Base-by-base conservation (phyloP, 2,888 invertebrate genomes). In the Catonia carolina region DNA sequence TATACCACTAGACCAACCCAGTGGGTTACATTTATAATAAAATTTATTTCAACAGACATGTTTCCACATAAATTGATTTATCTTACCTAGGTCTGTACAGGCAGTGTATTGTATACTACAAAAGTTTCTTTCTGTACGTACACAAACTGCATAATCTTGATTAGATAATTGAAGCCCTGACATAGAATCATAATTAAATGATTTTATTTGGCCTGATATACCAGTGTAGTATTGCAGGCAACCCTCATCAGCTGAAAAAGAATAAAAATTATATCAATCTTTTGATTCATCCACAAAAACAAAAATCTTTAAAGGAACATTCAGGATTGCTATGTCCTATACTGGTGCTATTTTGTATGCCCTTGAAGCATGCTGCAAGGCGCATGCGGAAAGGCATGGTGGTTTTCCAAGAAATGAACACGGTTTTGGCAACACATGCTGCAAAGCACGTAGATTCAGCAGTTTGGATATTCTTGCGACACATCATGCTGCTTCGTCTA, bases 111-210 rank as follows among this genome's bases (percentile, higher is more conserved):
- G 89, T 45, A 91, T 85, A 0, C 89, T 86, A 65, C 92, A 93
- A 69, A 91, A 91, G 70, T 90, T 92, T 60, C 85, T 78, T 70
- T 92, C 92, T 69, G 84, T 85, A 27, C 92, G 74, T 37, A 92
- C 79, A 70, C 92, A 93, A 61, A 90, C 84, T 62, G 89, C 86
- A 70, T 93, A 93, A 71, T 92, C 91, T 70, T 92, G 90, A 71
- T 90, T 91, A 55, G 90, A 89, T 15, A 92, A 78, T 67, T 91
- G 89, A 2, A 85, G 74, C 0, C 91, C 91, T 0, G 78, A 78
- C 0, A 76, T 75, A 0, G 85, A 80, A 63, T 91, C 88, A 69
- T 86, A 93, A 73, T 93, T 93, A 72, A 87, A 93, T 2, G 90
- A 89, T 37, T 81, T 81, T 12, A 92, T 78, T 57, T 85, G 84